Evolutionary conservation across 2,797 vertebrate genomes (phyloP).

Genomic region (Gallinago nigripennis): DNA sequence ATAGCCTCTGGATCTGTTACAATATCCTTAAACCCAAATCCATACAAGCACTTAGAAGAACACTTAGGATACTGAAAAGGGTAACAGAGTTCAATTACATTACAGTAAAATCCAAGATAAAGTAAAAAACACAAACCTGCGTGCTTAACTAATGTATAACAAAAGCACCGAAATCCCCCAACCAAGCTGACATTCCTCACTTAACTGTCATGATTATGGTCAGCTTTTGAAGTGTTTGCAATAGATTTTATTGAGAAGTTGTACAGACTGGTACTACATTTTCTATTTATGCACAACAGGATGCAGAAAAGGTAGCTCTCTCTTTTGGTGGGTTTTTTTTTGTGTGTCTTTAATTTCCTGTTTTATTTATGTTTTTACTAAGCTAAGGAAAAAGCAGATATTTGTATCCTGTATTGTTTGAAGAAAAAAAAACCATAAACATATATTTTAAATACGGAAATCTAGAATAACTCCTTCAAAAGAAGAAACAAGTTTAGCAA

Average conservation of each 20-base stretch:
- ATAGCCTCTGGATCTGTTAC: neutral
- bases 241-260: neutral
- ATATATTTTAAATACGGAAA: neutral
- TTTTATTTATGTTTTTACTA: constrained; percentile 38
- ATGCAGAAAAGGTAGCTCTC: neutral
- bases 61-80: neutral
- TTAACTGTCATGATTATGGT: constrained; percentile 42
- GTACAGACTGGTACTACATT: neutral
- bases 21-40: constrained; percentile 13
- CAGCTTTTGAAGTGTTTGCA: neutral
- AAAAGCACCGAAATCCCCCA: constrained; percentile 16
- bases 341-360: constrained; percentile 24
- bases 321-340: neutral
- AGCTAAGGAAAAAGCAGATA: neutral
- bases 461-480: neutral
- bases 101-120: constrained; percentile 34
- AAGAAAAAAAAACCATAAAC: neutral
- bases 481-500: neutral
- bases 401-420: neutral
- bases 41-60: neutral
- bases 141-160: constrained; percentile 10
- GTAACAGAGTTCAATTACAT: constrained; percentile 26
- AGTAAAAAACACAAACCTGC: constrained; percentile 19
- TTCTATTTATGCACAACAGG: constrained; percentile 22
- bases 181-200: constrained; percentile 38